These are phyloP conservation scores for Cotesia typhae DNA, from an alignment of 1,140 invertebrate species.

Conservation along the genomic window DNA sequence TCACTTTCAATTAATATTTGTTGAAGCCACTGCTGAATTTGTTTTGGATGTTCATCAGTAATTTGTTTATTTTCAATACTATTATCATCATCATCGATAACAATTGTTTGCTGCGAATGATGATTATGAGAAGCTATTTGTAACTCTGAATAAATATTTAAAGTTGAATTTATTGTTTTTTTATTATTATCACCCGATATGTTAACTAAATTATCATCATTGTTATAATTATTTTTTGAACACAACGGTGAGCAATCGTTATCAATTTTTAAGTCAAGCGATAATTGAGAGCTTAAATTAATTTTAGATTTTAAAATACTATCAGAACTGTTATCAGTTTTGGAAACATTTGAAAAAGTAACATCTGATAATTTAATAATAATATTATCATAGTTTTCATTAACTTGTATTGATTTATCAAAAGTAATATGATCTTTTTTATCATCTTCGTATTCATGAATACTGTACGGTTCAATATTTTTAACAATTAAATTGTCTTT, in stretches of 20 bases:
- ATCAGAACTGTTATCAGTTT: not conserved
- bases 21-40: constrained; percentile 68
- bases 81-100: not conserved
- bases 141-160: no score
- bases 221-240: not conserved
- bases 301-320: not conserved
- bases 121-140: no score
- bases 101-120: no score
- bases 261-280: not conserved
- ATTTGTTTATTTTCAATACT: constrained; percentile 35
- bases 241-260: constrained; percentile 10
- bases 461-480: constrained; percentile 57
- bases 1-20: constrained; percentile 69
- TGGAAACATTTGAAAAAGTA: constrained; percentile 17
- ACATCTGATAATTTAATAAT: constrained; percentile 53
- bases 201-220: no score
- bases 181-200: not conserved
- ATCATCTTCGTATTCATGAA: constrained; percentile 61
- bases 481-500: constrained; percentile 61
- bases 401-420: constrained; percentile 63
- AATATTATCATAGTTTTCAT: constrained; percentile 50
- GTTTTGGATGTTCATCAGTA: constrained; percentile 60
- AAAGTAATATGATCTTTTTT: constrained; percentile 65
- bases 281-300: not conserved
- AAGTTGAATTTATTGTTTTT: no score